Base-by-base conservation (phyloP, 2,797 vertebrate genomes). In the Gallinago nigripennis region DNA sequence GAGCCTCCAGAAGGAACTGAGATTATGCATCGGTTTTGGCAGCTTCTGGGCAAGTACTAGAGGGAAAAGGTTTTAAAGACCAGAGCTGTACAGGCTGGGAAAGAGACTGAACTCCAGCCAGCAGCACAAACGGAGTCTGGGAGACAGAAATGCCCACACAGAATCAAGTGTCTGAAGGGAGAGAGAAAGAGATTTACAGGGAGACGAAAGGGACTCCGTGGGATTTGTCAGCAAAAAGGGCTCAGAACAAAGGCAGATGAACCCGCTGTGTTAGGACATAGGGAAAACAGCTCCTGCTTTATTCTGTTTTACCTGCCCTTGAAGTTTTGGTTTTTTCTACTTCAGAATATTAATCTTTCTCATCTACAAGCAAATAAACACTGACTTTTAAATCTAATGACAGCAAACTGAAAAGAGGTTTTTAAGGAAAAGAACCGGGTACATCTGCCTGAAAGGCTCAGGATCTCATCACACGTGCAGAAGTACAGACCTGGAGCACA, bases 171-270 rank as follows among this genome's bases (percentile, higher is more conserved):
- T 33, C 60, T 64, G 50, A 68, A 81, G 28, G 35, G 53, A 33
- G 5, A 85, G n/a, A 27, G n/a, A 20, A 6, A 14, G 51, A n/a
- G 25, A n/a, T 37, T 45, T n/a, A 53, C 2, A 53, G 27, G 37
- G 18, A 65, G 31, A 24, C 1, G 0, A 68, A 60, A 60, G 24
- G n/a, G 53, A 14, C 18, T 41, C 1, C 5, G 16, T 3, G 21
- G 16, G 9, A 2, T 50, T 63, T 20, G 9, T 61, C 31, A 76
- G 30, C 21, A 54, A 33, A n/a, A 35, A 39, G 20, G 11, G 14
- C 43, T 76, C 64, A 35, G 33, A 75, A 61, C 5, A 79, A 89
- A 48, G 9, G 9, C 53, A 54, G 50, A 64, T 41, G 5, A 27
- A 50, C 11, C 3, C 24, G 7, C 18, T 43, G 30, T 9, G 4